A percentile compares a stretch with the other conserved stretches of the same genome.
Conservation (phyloP, 2,888 invertebrate species). For the Pilophorus perplexus region DNA sequence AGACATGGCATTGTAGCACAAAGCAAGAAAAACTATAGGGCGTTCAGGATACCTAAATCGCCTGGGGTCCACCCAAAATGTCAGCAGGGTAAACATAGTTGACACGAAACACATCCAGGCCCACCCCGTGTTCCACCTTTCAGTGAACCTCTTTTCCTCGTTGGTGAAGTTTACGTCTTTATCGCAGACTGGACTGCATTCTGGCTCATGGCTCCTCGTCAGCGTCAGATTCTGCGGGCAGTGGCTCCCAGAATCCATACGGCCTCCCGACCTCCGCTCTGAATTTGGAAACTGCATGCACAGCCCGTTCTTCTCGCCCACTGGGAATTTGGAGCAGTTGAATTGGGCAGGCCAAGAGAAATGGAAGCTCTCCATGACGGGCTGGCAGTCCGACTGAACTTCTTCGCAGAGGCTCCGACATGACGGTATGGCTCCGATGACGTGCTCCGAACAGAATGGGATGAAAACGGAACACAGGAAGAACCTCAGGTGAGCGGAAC, state of each 20-base stretch:
- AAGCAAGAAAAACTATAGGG: conserved; percentile 83
- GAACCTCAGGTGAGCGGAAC: conserved; percentile 77
- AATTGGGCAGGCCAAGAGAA: conserved; percentile 69
- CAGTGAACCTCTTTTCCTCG: conserved; percentile 59
- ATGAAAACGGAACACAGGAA: conserved; percentile 87
- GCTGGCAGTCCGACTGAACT: conserved; percentile 68
- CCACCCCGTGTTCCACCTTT: conserved; percentile 70
- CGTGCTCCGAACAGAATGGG: conserved; percentile 86
- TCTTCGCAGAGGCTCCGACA: conserved; percentile 83
- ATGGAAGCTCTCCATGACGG: conserved; percentile 63
- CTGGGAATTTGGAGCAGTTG: conserved; percentile 75
- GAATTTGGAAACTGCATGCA: conserved; percentile 67
- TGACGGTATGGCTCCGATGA: conserved; percentile 78
- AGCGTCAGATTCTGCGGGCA: conserved; percentile 36
- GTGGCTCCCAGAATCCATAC: conserved; percentile 51
- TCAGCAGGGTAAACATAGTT: conserved; percentile 77
- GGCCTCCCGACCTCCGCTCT: conserved; percentile 53
- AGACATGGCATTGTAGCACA: conserved; percentile 80
- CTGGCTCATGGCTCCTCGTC: conserved; percentile 56
- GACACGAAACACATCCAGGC: conserved; percentile 76
- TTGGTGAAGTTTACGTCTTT: conserved; percentile 66
- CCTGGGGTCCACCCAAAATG: conserved; percentile 84
- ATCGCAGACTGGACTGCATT: conserved; percentile 61
- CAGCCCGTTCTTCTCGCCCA: conserved; percentile 65
- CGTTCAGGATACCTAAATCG: conserved; percentile 87